Base-by-base conservation (phyloP, 2,888 invertebrate species). In the Synergus umbraculus region DNA sequence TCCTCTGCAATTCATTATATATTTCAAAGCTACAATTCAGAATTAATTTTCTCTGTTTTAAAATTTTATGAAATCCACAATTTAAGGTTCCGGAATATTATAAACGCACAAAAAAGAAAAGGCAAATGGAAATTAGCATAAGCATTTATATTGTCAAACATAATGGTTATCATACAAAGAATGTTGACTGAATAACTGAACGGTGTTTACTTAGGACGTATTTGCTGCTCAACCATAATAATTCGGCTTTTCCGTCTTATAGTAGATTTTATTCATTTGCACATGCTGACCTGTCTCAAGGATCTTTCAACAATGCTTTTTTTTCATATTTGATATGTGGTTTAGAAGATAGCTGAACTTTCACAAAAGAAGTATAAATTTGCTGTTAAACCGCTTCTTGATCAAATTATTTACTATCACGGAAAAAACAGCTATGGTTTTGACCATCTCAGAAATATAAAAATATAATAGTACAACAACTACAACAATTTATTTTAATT, bases 241-340 rank as follows among this genome's bases (percentile, higher is more conserved):
- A 29, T 29, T 29, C 22, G 65, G 41, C n/a, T n/a, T 65, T 65
- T 65, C n/a, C 4, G 18, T 9, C 37, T 41, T 65, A 65, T 43
- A 15, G 43, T 65, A 8, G n/a, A 65, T 43, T 65, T 65, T 65
- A 65, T 65, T 65, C n/a, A 65, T 65, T 65, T 65, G 10, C 65
- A 43, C 41, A 1, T 29, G 18, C 4, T 65, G 22, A 8, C 18
- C 10, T 65, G 43, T n/a, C 65, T 65, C 65, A 41, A 65, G 41
- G n/a, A 65, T 65, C 41, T 7, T 65, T 12, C n/a, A 65, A 15
- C 41, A 41, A n/a, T 41, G 41, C 41, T 29, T 29, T 29, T 22
- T 43, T 65, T 41, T 65, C 41, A 41, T n/a, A n/a, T 37, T 41
- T 8, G 9, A 15, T 43, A 41, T 15, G 22, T 29, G 22, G 22